Evolutionary conservation across 1,140 invertebrate genomes (phyloP), one percentile per base, ranked within the genome.

Genomic region (Yoshiicerus persimilis): DNA sequence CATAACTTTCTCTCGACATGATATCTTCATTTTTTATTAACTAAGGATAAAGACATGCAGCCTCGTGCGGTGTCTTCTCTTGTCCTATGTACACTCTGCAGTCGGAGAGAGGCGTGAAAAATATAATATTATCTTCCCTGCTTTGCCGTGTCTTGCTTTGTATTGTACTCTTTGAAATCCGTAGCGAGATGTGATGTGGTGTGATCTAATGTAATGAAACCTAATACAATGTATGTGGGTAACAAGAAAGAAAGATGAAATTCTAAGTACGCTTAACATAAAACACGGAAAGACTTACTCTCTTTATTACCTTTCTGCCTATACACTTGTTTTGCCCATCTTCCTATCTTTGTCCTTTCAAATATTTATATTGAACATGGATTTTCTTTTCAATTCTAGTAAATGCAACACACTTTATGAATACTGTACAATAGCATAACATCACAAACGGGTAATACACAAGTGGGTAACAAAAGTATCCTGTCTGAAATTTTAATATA

Each of bases 11-110:
- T 86, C 85, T 86, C 85, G 32, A 86, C 85, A 70, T 86, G 85
- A 86, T 86, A 62, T 86, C 85, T 86, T 86, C 85, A 86, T 86
- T 86, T 86, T 86, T 86, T 86, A 86, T 86, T 86, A 86, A 86
- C 47, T 66, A 66, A 64, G 85, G 85, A 86, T 86, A 86, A 86
- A 86, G 85, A 86, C 85, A 70, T 70, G 56, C 75, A 80, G 75
- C 75, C 75, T 80, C 75, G 75, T 80, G 75, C 34, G 75, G 75
- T 80, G 30, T 80, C 30, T 56, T 56, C 47, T 41, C 39, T n/a
- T 80, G 34, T 80, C 32, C 75, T 34, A n/a, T 80, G 75, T 13
- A 32, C 9, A 30, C 25, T 32, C 25, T n/a, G 2, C 27, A 30
- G 30, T 32, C 25, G 27, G 66, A 2, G 83, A 84, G 83, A 84